Conservation (phyloP, 37 sponge, comb jelly and placozoan genomes). For the Oopsacas minuta region DNA sequence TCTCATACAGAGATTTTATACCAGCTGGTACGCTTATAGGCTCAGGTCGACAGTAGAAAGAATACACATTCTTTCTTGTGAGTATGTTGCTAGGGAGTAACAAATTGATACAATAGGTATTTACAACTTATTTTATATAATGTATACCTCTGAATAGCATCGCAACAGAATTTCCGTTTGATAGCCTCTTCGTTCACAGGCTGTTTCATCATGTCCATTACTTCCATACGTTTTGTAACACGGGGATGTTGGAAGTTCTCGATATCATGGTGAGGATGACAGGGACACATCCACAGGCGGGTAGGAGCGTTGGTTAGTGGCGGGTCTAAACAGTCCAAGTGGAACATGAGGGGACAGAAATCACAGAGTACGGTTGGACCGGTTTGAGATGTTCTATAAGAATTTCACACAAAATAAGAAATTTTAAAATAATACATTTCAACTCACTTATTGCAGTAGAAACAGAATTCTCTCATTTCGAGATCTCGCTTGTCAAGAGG, state of each 20-base stretch:
- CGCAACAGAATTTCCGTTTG: background rate
- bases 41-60: background rate
- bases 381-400: conserved; percentile 23
- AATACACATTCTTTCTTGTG: background rate
- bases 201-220: background rate
- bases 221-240: background rate
- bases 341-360: conserved; percentile 80
- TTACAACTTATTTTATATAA: background rate
- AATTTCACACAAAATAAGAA: background rate
- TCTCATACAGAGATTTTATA: conserved; percentile 36
- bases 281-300: conserved; percentile 80
- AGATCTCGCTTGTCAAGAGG: background rate
- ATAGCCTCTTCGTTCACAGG: background rate
- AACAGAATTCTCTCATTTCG: conserved; percentile 23
- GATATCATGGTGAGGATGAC: conserved; percentile 46
- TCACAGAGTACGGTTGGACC: conserved; percentile 47
- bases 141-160: background rate
- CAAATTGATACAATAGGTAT: background rate
- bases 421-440: background rate
- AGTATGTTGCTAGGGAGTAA: background rate
- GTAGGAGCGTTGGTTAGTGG: conserved; percentile 62
- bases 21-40: conserved; percentile 31
- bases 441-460: conserved; percentile 29
- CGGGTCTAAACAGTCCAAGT: conserved; percentile 76
- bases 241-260: conserved; percentile 33